Evolutionary conservation across 2,113 vertebrate species (phyloP), one percentile per base, ranked within the genome.

Genomic region (Malaclemys terrapin): DNA sequence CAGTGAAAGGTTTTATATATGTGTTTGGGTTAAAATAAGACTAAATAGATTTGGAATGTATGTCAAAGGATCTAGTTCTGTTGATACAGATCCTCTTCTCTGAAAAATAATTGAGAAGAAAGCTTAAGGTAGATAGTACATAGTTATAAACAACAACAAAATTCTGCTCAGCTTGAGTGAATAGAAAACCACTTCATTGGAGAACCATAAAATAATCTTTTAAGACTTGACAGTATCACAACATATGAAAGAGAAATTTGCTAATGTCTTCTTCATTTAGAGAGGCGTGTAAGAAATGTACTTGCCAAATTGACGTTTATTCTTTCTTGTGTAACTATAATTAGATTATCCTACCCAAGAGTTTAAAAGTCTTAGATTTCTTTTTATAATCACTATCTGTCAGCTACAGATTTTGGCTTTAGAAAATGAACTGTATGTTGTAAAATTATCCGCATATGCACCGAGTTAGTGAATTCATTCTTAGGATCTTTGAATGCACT

Each of bases 371-470:
- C 2, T 93, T 35, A 87, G 49, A 45, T 91, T 83, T 80, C 56
- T 42, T 72, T 53, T 7, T 89, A 75, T 53, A 82, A 94, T 54
- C 38, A 80, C 9, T 45, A 87, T 85, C 80, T 69, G 38, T 14
- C 82, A 95, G 76, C 84, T 82, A 83, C 65, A 91, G 88, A 57
- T 89, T 91, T 94, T 88, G 91, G 86, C 88, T 87, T 62, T 50
- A 85, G 82, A 95, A 89, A 50, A 89, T 10, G 78, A 90, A 88
- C 4, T 38, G 27, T 50, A 57, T 35, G 72, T 27, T 91, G 72
- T 84, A 57, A 91, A 87, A 3, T 52, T 45, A 92, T 62, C 88
- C 89, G 53, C 75, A 87, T 16, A 38, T 3, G 45, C 88, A 84
- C 19, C 2, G n/a, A 62, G 80, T 35, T 82, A 42, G 42, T 42